Conservation (phyloP, 2,797 vertebrate species). For the Eremophila alpestris region DNA sequence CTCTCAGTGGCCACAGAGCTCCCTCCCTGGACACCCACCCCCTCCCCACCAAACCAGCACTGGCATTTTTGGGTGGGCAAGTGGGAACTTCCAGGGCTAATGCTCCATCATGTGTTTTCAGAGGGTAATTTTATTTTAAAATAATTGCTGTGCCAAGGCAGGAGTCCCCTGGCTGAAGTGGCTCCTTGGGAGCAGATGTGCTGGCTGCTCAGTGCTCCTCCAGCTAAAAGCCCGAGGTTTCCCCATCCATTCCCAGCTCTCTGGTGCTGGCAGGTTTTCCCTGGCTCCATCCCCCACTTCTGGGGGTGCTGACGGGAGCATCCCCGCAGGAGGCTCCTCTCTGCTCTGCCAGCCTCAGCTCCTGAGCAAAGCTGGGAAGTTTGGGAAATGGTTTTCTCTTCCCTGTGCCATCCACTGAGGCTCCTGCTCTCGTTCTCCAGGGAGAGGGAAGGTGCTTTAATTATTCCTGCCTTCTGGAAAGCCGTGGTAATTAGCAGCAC, state of each 20-base stretch:
- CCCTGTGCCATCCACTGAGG: accelerated
- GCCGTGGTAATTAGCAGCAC: background rate
- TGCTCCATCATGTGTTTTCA: background rate
- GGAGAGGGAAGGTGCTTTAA: conserved; percentile 11
- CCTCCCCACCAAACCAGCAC: accelerated
- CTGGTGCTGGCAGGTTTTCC: background rate
- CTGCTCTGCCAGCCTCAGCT: background rate
- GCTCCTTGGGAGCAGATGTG: background rate
- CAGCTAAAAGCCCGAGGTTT: background rate
- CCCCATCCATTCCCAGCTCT: background rate
- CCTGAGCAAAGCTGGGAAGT: background rate
- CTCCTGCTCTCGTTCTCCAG: background rate
- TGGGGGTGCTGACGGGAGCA: background rate
- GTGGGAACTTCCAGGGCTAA: background rate
- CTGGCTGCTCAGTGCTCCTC: background rate
- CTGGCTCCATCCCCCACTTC: background rate
- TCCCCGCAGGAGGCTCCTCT: background rate
- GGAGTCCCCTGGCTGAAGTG: background rate
- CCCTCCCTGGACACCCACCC: background rate
- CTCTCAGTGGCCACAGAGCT: background rate
- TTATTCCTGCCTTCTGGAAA: conserved; percentile 32
- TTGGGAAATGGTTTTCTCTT: background rate
- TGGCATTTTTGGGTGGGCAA: background rate
- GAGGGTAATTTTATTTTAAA: background rate
- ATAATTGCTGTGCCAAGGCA: background rate